Evolutionary conservation across 2,888 invertebrate genomes (phyloP).

Genomic region (Meghimatium bilineatum): DNA sequence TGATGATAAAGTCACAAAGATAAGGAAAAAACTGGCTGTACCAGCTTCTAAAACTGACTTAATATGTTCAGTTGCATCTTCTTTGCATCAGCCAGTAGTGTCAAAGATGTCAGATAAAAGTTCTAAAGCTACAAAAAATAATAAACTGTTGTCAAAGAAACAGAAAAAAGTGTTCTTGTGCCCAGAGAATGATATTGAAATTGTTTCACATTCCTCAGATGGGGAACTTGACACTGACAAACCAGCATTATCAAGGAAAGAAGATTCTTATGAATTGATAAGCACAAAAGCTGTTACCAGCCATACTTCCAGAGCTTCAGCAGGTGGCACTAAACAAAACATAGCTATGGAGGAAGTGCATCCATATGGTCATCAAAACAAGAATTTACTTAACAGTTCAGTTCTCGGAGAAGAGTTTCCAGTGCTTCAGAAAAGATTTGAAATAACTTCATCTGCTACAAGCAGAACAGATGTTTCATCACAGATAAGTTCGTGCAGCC

Average conservation of each 20-base stretch:
- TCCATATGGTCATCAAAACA: not conserved
- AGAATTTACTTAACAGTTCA: slow-evolving; percentile 5
- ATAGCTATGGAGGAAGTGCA: not conserved
- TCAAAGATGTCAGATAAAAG: not conserved
- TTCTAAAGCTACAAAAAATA: not conserved
- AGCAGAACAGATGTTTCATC: not conserved
- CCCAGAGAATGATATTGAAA: not conserved
- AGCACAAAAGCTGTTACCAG: not conserved
- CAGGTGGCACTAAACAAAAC: not conserved
- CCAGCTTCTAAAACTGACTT: not conserved
- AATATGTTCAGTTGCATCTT: not conserved
- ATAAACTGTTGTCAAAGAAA: not conserved
- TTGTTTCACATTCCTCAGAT: slow-evolving; percentile 10
- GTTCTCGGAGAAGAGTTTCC: slow-evolving; percentile 12
- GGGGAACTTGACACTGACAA: not conserved
- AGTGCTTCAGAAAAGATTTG: not conserved
- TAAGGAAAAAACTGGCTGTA: not conserved
- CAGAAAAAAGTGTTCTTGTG: no score
- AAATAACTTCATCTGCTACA: not conserved
- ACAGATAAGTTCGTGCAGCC: not conserved
- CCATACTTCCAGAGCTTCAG: not conserved
- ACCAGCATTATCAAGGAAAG: not conserved
- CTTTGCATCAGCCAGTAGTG: not conserved
- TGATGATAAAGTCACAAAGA: not conserved
- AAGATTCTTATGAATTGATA: not conserved